Conservation (phyloP, 2,113 vertebrate genomes). For the Pelecanoides urinatrix region DNA sequence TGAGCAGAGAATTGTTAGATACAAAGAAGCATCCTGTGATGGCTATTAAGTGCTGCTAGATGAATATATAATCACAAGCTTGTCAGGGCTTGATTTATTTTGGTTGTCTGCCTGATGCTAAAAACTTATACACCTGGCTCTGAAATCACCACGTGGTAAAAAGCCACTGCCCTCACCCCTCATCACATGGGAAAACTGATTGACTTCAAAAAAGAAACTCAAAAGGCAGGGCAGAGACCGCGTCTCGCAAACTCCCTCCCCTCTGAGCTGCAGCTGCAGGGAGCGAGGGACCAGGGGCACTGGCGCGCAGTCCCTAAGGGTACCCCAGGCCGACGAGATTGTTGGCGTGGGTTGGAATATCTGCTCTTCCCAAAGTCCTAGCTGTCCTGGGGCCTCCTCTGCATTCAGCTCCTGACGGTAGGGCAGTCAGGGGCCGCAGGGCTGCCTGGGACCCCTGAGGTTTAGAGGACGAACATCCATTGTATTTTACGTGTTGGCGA, state of each 20-base stretch:
- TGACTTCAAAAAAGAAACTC: not conserved
- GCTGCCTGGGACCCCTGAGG: not conserved
- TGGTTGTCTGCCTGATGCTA: not conserved
- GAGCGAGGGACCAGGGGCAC: too few relatives aligned
- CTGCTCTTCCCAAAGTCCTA: not conserved
- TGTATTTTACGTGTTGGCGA: not conserved
- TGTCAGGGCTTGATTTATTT: conserved; percentile 10
- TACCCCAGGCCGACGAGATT: not conserved
- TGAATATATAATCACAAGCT: not conserved
- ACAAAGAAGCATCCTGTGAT: not conserved
- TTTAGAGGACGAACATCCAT: not conserved
- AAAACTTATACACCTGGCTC: not conserved
- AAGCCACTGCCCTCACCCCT: not conserved
- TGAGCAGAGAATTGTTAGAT: not conserved
- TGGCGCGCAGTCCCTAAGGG: not conserved
- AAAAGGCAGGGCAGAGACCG: not conserved
- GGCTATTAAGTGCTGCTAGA: not conserved
- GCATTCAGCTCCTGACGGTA: not conserved
- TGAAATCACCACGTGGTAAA: not conserved
- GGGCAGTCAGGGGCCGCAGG: not conserved
- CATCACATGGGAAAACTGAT: not conserved
- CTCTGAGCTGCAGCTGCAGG: not conserved
- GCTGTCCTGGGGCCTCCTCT: not conserved
- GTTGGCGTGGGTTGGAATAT: not conserved
- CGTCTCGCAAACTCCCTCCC: not conserved